Conservation (phyloP, 1,140 invertebrate species). For the Macrotrachela quadricornifera region DNA sequence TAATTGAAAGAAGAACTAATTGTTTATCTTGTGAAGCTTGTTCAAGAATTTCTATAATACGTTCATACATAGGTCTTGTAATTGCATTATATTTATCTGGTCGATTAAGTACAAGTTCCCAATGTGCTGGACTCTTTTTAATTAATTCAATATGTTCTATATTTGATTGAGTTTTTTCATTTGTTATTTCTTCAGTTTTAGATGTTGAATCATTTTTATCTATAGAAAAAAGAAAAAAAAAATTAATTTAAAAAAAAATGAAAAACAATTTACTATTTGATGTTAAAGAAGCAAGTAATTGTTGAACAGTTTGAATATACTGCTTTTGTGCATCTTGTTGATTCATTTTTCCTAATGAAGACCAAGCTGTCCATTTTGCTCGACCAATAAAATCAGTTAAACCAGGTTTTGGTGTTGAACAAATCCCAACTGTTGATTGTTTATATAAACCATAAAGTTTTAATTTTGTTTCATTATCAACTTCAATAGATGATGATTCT, state of each 20-base stretch:
- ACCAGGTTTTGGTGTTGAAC: conserved; percentile 36
- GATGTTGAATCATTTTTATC: background rate
- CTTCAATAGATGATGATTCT: conserved; percentile 28
- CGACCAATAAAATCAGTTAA: conserved; percentile 40
- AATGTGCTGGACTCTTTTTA: too few species aligned
- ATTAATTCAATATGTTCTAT: too few species aligned
- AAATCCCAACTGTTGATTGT: conserved; percentile 36
- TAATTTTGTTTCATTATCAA: conserved; percentile 37
- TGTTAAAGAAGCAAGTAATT: background rate
- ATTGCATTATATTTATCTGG: conserved; percentile 4
- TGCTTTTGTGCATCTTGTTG: conserved; percentile 1
- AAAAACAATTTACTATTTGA: too few species aligned
- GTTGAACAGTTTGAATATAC: background rate
- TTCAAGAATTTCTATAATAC: conserved; percentile 41
- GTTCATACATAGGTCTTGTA: conserved; percentile 39
- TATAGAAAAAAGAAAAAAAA: too few species aligned
- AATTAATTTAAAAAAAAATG: too few species aligned
- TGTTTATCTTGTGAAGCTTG: conserved; percentile 42
- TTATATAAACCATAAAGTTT: conserved; percentile 41
- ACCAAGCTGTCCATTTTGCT: conserved; percentile 44
- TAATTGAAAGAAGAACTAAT: conserved; percentile 43
- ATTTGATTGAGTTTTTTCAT: background rate
- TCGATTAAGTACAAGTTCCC: too few species aligned
- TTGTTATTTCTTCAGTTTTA: background rate
- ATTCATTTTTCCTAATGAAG: conserved; percentile 22